Percentiles rank a stretch among this genome's conserved stretches.
Evolutionary conservation across 2,113 vertebrate genomes (phyloP).

Genomic region (Dissostichus mawsoni): DNA sequence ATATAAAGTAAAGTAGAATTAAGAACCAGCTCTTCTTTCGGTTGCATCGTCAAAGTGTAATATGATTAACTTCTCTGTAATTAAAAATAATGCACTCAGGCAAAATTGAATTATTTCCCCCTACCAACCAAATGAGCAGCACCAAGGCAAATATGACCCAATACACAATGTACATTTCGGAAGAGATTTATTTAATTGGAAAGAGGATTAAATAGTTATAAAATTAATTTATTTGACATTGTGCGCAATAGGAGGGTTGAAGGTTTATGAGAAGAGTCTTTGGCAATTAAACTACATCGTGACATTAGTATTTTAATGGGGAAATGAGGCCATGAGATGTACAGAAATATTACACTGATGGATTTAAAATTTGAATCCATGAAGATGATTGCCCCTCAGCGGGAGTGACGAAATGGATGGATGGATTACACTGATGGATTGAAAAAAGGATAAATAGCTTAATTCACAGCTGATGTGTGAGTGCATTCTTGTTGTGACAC

Average conservation of each 20-base stretch:
- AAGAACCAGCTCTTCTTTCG: background rate
- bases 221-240: background rate
- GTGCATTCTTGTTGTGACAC: no score
- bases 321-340: background rate
- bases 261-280: background rate
- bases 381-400: no score
- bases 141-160: background rate
- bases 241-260: background rate
- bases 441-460: no score
- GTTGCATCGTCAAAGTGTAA: background rate
- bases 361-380: no score
- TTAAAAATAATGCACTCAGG: background rate
- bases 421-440: no score
- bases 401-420: no score
- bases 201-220: background rate
- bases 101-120: background rate
- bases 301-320: background rate
- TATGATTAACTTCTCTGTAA: background rate
- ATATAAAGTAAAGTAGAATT: background rate
- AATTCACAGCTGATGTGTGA: no score
- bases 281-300: background rate
- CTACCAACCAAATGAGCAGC: background rate
- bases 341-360: background rate
- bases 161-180: background rate
- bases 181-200: background rate